Conservation (phyloP, 64 coral and sea anemone species). For the Astreopora myriophthalma region DNA sequence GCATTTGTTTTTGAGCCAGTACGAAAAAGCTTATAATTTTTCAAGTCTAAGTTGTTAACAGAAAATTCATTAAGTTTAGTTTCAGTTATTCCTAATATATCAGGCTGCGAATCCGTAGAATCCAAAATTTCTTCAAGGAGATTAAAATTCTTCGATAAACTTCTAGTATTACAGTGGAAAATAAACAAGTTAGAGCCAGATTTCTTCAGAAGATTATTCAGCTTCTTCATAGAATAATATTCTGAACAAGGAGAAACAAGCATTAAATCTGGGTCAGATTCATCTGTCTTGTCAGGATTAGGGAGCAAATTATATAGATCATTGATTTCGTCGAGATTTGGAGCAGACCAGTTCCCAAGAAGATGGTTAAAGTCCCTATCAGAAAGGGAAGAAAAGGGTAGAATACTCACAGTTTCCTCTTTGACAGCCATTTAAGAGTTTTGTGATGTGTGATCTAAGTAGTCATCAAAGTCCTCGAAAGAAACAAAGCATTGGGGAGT, state of each 20-base stretch:
- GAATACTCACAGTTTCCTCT: too few relatives aligned
- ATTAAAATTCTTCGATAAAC: slow-evolving; percentile 28
- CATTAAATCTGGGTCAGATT: slow-evolving; percentile 21
- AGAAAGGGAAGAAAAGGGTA: too few relatives aligned
- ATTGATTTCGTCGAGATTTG: background rate
- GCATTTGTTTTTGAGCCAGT: slow-evolving; percentile 40
- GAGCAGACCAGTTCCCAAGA: slow-evolving; percentile 35
- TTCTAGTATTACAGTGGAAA: slow-evolving; percentile 63
- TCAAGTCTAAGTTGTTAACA: background rate
- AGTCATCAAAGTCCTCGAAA: too few relatives aligned
- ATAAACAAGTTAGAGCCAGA: background rate
- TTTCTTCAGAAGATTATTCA: slow-evolving; percentile 8
- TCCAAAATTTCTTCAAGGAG: slow-evolving; percentile 34
- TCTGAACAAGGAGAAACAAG: slow-evolving; percentile 4
- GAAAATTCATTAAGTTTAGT: slow-evolving; percentile 53
- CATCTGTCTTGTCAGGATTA: slow-evolving; percentile 68
- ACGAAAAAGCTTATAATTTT: slow-evolving; percentile 36
- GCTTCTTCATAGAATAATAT: background rate
- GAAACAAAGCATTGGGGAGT: too few relatives aligned
- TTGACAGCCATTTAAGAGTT: too few relatives aligned
- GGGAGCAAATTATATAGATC: slow-evolving; percentile 29
- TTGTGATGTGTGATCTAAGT: too few relatives aligned
- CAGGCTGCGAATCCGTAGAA: background rate
- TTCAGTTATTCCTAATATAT: slow-evolving; percentile 52
- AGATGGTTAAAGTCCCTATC: background rate